Percentiles rank a stretch among this genome's conserved stretches.
Conservation (phyloP, 2,113 vertebrate species). For the Amphilophus citrinellus region DNA sequence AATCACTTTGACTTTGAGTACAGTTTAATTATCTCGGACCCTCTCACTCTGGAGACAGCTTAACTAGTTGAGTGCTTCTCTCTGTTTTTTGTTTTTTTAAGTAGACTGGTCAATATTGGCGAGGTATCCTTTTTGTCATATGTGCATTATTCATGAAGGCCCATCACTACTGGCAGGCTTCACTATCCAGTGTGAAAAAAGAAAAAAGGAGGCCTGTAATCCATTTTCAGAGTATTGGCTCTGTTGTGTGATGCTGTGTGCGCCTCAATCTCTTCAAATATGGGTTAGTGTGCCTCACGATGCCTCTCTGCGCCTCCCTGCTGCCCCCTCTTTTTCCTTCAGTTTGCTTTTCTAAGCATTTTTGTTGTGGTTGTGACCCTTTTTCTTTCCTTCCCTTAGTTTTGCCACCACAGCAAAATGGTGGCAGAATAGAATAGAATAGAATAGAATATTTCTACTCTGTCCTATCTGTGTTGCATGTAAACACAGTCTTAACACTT, state of each 20-base stretch:
- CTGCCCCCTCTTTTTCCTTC: constrained; percentile 47
- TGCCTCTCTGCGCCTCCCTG: constrained; percentile 38
- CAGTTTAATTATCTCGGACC: constrained; percentile 49
- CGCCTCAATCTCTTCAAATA: constrained; percentile 72
- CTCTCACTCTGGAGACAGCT: constrained; percentile 53
- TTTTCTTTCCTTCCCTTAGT: constrained; percentile 48
- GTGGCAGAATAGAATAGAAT: background rate
- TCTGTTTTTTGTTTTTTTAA: background rate
- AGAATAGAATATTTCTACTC: background rate
- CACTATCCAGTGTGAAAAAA: constrained; percentile 35
- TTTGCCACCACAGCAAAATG: constrained; percentile 51
- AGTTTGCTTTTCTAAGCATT: constrained; percentile 62
- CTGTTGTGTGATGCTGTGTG: constrained; percentile 49
- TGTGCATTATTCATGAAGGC: constrained; percentile 73
- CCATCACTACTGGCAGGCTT: constrained; percentile 55
- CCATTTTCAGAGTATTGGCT: constrained; percentile 54
- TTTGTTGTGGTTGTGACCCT: constrained; percentile 49
- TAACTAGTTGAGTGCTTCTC: constrained; percentile 47
- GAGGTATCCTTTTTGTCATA: constrained; percentile 75
- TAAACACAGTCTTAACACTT: constrained; percentile 29
- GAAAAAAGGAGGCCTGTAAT: constrained; percentile 35
- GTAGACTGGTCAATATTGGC: constrained; percentile 65
- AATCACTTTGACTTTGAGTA: constrained; percentile 28
- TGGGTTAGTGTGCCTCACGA: constrained; percentile 80
- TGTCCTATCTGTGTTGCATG: constrained; percentile 13